Evolutionary conservation across 2,113 vertebrate genomes (phyloP).

Genomic region (Serinus canaria): DNA sequence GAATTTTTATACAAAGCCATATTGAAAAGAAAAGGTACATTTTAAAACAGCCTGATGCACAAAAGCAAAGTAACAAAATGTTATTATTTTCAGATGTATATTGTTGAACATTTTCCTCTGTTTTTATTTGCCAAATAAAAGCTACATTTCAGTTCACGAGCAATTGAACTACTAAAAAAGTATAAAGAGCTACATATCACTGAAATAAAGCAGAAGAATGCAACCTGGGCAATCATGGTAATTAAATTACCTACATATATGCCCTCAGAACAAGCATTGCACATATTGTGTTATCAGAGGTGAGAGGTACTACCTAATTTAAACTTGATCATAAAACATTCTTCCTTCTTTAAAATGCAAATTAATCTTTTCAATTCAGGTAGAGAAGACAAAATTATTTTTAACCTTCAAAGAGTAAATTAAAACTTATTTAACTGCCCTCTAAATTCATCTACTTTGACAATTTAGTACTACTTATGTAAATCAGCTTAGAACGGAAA

Average conservation of each 20-base stretch:
- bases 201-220: background rate
- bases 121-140: background rate
- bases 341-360: background rate
- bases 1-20: background rate
- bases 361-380: background rate
- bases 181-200: background rate
- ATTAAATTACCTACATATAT: background rate
- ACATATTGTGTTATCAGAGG: background rate
- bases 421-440: background rate
- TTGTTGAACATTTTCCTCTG: background rate
- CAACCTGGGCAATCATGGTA: background rate
- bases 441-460: background rate
- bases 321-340: background rate
- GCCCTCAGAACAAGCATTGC: background rate
- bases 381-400: background rate
- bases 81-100: background rate
- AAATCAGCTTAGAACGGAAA: background rate
- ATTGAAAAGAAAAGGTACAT: background rate
- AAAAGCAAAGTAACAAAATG: background rate
- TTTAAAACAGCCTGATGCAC: background rate
- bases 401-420: background rate
- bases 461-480: background rate
- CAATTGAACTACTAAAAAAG: background rate
- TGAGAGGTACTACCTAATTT: background rate
- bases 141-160: background rate